Conservation (phyloP, 1,140 invertebrate genomes). For the Drosophila mauritiana region DNA sequence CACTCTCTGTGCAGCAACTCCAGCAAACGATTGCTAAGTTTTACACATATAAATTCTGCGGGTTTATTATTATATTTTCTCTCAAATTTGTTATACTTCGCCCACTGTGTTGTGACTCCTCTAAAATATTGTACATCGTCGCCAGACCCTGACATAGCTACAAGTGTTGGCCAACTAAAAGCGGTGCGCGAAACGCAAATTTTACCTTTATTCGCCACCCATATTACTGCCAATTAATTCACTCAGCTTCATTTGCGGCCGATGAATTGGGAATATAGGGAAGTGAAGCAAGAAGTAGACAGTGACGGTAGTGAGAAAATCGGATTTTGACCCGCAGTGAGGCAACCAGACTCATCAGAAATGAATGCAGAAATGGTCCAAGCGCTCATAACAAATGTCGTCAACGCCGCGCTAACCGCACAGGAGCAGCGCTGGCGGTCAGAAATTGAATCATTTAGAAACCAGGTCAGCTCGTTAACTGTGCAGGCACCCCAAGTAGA, state of each 20-base stretch:
- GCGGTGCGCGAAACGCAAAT: neutral
- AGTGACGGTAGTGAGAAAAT: conserved; percentile 12
- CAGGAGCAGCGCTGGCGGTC: neutral
- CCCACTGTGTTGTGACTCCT: too few relatives aligned
- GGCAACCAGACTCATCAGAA: neutral
- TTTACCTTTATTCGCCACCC: neutral
- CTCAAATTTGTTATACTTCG: too few relatives aligned
- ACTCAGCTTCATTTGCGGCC: neutral
- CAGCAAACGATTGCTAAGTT: too few relatives aligned
- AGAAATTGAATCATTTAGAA: neutral
- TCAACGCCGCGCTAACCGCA: neutral
- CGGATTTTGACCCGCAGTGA: neutral
- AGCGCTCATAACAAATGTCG: conserved; percentile 7
- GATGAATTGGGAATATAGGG: conserved; percentile 5
- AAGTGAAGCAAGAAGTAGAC: conserved; percentile 15
- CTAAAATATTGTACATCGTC: too few relatives aligned
- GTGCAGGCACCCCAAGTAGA: conserved; percentile 6
- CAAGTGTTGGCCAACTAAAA: too few relatives aligned
- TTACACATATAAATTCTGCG: too few relatives aligned
- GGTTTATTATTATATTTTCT: too few relatives aligned
- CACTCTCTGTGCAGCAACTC: too few relatives aligned
- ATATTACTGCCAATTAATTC: neutral
- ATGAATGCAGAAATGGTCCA: conserved; percentile 8
- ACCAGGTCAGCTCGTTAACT: neutral
- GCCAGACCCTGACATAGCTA: too few relatives aligned